Percentiles rank a stretch among this genome's conserved stretches.
phyloP scores from a whole-genome alignment of 37 sponge, comb jelly and placozoan genomes.

The Cliona cf. orientalis region DNA sequence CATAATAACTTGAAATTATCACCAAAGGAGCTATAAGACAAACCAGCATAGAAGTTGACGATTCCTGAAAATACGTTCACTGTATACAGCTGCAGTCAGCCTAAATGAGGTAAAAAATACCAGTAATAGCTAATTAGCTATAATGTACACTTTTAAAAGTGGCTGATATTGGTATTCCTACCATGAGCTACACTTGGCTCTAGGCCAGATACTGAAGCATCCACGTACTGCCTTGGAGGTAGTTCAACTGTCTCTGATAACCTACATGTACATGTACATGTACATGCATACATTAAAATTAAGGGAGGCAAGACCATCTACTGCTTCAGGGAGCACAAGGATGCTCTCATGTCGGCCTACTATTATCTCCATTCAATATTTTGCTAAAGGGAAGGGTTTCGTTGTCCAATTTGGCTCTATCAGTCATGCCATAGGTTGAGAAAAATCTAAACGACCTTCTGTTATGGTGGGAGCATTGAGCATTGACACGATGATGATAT shows the following conservation, averaged over 20 bases:
- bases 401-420: too few species aligned
- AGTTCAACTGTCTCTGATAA: constrained; percentile 61
- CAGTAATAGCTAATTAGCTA: too few species aligned
- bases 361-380: background rate
- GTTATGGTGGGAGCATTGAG: too few species aligned
- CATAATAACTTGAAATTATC: background rate
- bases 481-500: too few species aligned
- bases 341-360: background rate
- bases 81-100: constrained; percentile 62
- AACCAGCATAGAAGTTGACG: constrained; percentile 10
- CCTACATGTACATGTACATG: too few species aligned
- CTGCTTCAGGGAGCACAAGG: background rate
- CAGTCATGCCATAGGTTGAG: too few species aligned
- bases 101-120: constrained; percentile 15
- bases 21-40: background rate
- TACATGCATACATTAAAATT: too few species aligned
- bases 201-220: constrained; percentile 54
- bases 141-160: too few species aligned
- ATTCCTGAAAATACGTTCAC: constrained; percentile 48
- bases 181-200: constrained; percentile 47
- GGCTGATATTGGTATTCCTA: background rate
- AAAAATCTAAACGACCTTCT: too few species aligned
- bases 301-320: background rate
- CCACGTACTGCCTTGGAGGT: constrained; percentile 39
- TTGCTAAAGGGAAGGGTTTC: background rate